A percentile compares a stretch with the other conserved stretches of the same genome.
Evolutionary conservation across 2,797 vertebrate species (phyloP).

Genomic region (Lates japonicus): DNA sequence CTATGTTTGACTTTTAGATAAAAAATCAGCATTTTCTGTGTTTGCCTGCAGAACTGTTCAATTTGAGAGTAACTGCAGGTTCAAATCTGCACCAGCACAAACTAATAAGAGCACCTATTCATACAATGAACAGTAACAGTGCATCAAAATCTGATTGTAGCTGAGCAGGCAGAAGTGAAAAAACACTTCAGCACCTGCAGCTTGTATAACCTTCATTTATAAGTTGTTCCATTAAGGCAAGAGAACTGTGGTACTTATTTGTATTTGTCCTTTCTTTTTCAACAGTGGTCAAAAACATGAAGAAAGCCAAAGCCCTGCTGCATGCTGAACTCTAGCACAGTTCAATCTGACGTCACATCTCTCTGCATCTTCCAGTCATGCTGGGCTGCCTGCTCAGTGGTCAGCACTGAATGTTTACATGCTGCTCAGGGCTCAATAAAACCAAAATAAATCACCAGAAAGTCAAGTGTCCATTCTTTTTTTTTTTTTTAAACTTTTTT

Average conservation of each 20-base stretch:
- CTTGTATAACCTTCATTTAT: neutral
- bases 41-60: no score
- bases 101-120: conserved; percentile 1
- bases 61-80: no score
- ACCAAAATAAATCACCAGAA: neutral
- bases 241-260: neutral
- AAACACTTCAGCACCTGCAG: neutral
- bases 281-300: conserved; percentile 80
- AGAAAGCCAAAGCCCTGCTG: conserved; percentile 66
- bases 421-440: conserved; percentile 30
- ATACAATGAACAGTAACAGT: neutral
- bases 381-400: neutral
- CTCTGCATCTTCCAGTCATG: neutral
- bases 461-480: neutral
- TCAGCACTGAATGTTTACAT: conserved; percentile 17
- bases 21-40: neutral
- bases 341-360: neutral
- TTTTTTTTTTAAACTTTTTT: no score
- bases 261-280: conserved; percentile 17
- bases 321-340: conserved; percentile 70
- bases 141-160: neutral
- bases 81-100: neutral
- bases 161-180: neutral
- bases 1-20: neutral
- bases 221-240: neutral